Base-by-base conservation (phyloP, 1,140 invertebrate genomes). In the Leptinotarsa defecta region DNA sequence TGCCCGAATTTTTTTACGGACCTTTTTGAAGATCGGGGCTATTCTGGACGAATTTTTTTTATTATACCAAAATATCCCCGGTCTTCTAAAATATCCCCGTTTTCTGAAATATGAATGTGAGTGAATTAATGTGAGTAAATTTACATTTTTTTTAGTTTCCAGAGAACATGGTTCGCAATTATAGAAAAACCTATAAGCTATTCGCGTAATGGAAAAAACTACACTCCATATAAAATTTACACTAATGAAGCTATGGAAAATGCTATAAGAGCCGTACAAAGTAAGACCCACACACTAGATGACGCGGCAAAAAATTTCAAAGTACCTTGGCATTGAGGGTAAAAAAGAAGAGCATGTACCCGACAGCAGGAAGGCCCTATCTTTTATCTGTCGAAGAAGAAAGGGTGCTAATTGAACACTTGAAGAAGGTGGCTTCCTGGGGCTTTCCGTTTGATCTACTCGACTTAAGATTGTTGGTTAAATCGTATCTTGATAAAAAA, bases 391-490 rank as follows among this genome's bases (percentile, higher is more conserved):
- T 4, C 24, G 24, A 24, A 24, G 24, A 24, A 24, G 24, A 4
- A 24, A 24, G 24, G 19, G 19, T 27, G 63, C 8, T 65, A 19
- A 65, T 65, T 65, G 63, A 65, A 65, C 63, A 65, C 24, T 27
- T 65, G 24, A 65, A 65, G 1, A 20, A 20, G 24, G 63, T 65
- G 19, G 63, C 63, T 65, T 65, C 24, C 4, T 65, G 63, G 63
- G 19, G 63, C 24, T 65, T 20, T 27, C 63, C 63, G 19, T 65
- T 65, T 65, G 63, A 65, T 65, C 24, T 65, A 65, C 24, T 65
- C 63, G 63, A 65, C 63, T 27, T 65, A 8, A 65, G 19, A 65
- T 65, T 65, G 24, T 65, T 65, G 19, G 63, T 65, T 17, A 65
- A 65, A 13, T 19, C 19, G 5, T 65, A 65, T 65, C 24, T 65